Conservation (phyloP, 2,888 invertebrate genomes). For the Anodontia alba region DNA sequence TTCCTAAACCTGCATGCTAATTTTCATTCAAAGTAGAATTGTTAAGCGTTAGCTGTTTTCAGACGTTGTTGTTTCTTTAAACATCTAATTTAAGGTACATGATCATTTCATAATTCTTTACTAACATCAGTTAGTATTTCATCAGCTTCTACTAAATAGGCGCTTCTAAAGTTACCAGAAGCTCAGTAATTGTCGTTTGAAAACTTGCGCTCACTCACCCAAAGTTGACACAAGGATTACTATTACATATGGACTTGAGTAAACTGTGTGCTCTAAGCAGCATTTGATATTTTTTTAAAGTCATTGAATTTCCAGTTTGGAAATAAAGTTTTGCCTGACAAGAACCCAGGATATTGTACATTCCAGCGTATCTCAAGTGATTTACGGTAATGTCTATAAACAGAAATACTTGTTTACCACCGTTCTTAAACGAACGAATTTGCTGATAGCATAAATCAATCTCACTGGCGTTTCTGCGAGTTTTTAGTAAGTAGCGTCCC, state of each 20-base stretch:
- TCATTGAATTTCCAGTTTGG: too few relatives aligned
- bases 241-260: neutral
- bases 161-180: neutral
- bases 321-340: too few relatives aligned
- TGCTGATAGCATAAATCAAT: too few relatives aligned
- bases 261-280: too few relatives aligned
- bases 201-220: slow-evolving; percentile 7
- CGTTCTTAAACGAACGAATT: too few relatives aligned
- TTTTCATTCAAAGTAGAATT: neutral
- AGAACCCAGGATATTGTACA: too few relatives aligned
- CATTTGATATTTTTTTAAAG: neutral
- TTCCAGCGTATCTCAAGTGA: too few relatives aligned
- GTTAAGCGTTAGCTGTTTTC: neutral
- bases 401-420: too few relatives aligned
- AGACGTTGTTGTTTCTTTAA: neutral
- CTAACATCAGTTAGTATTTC: neutral
- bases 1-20: slow-evolving; percentile 7
- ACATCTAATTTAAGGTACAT: neutral
- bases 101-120: neutral
- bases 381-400: too few relatives aligned
- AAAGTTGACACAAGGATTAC: slow-evolving; percentile 1
- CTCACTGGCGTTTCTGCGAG: too few relatives aligned
- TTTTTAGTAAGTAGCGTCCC: too few relatives aligned
- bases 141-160: slow-evolving; percentile 2
- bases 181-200: slow-evolving; percentile 1